Base-by-base conservation (phyloP, 1,140 invertebrate genomes). In the Caerostris darwini region DNA sequence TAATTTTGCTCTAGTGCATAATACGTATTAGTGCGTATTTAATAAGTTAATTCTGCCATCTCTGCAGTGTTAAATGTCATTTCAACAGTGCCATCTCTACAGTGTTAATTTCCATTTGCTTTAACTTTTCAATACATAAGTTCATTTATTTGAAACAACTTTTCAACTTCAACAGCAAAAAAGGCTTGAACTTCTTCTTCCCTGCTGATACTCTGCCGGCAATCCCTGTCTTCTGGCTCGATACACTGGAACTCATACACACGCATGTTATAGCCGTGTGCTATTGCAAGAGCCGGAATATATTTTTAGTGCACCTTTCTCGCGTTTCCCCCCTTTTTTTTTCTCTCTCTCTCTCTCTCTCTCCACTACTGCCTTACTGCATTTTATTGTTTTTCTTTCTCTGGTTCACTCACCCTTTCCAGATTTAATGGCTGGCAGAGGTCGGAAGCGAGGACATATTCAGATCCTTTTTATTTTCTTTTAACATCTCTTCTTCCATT, bases 231-330 rank as follows among this genome's bases (percentile, higher is more conserved):
- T 34, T 50, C 69, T 12, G 69, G 61, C 54, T 57, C 56, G 53
- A 57, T 77, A 77, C n/a, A 12, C 53, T n/a, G 17, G 56, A 83
- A 57, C 56, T 34, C 56, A 57, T 58, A 34, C 6, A 17, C 17
- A 1, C 69, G 19, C 57, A 83, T 57, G 56, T 58, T 83, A 54
- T 57, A 64, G 34, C 59, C 61, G 19, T 59, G 57, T 50, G 85
- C 85, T 87, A 64, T 64, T 50, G 85, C 85, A 77, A 34, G 53
- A 34, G n/a, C 85, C 14, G 8, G 59, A 19, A 87, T 56, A 85
- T 85, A 87, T 87, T 87, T 87, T 87, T 87, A 87, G 85, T 87
- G 82, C 82, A 83, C 56, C 8, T 83, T 83, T 58, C 82, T 58
- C 56, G 54, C 56, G 14, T 83, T n/a, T n/a, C 50, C 6, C 69